A percentile compares a stretch with the other conserved stretches of the same genome.
Evolutionary conservation across 1,140 invertebrate genomes (phyloP).

Genomic region (Brachystomella parvula): DNA sequence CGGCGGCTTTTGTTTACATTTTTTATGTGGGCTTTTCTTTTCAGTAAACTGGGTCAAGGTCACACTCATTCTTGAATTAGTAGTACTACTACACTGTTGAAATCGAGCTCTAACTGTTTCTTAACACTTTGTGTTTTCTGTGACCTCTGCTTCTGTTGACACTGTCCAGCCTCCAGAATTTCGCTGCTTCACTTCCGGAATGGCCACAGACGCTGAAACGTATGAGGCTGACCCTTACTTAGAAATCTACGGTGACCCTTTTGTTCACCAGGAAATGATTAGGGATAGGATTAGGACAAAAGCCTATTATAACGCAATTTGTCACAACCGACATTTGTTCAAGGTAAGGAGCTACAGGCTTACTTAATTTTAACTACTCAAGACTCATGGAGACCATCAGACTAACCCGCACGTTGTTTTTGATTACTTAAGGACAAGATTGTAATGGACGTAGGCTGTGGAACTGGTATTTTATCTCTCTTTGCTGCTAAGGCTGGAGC

Average conservation of each 20-base stretch:
- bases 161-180: no score
- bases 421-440: slow-evolving; percentile 45
- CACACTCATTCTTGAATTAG: neutral
- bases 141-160: no score
- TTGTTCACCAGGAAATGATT: neutral
- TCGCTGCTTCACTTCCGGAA: neutral
- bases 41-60: no score
- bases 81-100: no score
- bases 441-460: slow-evolving; percentile 93
- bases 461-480: slow-evolving; percentile 92
- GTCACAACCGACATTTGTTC: neutral
- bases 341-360: neutral
- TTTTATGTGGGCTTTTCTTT: no score
- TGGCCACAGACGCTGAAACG: neutral
- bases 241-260: neutral
- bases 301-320: neutral
- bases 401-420: no score
- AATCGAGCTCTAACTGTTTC: no score
- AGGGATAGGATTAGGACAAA: neutral
- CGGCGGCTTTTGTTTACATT: no score
- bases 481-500: slow-evolving; percentile 93
- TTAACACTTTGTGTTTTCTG: no score
- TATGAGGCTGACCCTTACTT: neutral
- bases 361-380: no score
- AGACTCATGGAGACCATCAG: neutral